Percentiles rank a stretch among this genome's conserved stretches.
Evolutionary conservation across 2,797 vertebrate genomes (phyloP).

Genomic region (Aythya fuligula): DNA sequence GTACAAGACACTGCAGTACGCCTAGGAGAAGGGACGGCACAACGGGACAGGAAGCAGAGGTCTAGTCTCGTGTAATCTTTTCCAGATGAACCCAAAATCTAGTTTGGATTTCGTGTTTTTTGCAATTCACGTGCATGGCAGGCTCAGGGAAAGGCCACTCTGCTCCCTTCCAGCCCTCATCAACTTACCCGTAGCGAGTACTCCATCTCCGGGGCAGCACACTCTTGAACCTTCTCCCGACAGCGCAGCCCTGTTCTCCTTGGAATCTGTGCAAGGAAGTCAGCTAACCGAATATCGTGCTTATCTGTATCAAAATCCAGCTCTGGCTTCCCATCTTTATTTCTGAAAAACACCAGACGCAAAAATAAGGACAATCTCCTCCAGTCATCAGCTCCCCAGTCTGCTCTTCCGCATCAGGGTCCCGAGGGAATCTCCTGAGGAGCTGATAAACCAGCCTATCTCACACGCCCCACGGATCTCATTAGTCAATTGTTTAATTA

Average conservation of each 20-base stretch:
- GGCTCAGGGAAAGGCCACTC: neutral
- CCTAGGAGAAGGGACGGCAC: slow-evolving; percentile 67
- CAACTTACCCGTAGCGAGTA: slow-evolving; percentile 86
- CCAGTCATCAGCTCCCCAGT: neutral
- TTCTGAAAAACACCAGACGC: slow-evolving; percentile 71
- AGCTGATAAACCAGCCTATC: neutral
- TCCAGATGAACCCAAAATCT: neutral
- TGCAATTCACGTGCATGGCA: neutral
- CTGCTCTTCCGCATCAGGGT: neutral
- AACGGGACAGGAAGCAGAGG: neutral
- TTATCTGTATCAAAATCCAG: slow-evolving; percentile 85
- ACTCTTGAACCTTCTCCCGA: slow-evolving; percentile 60
- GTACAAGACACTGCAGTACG: slow-evolving; percentile 86
- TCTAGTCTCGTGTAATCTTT: neutral
- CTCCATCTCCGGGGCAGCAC: slow-evolving; percentile 81
- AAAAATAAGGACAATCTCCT: neutral
- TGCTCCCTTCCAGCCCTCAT: neutral
- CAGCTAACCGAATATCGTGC: slow-evolving; percentile 82
- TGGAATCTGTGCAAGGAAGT: slow-evolving; percentile 75
- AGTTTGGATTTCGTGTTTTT: neutral
- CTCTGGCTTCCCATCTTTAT: slow-evolving; percentile 84
- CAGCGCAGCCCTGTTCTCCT: slow-evolving; percentile 60
- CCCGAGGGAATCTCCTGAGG: neutral
- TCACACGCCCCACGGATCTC: neutral
- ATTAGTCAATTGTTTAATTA: neutral